Evolutionary conservation across 2,797 vertebrate species (phyloP), one percentile per base, ranked within the genome.

Genomic region (Dermochelys coriacea): DNA sequence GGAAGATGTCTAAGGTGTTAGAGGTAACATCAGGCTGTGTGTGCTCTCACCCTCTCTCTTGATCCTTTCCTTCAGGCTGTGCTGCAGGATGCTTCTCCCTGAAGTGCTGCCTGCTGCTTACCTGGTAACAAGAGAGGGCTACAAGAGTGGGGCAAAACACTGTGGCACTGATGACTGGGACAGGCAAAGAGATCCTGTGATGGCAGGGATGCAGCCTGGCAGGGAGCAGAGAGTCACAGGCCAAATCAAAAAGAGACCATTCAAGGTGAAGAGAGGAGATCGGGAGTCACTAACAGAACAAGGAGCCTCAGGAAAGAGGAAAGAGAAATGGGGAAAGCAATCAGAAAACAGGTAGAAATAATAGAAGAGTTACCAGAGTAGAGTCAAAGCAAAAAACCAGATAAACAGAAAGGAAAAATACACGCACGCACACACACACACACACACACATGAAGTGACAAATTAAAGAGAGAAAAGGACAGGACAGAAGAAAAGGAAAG

Each of bases 221-320:
- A 92, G 92, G 80, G 31, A 27, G 77, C 89, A 89, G 3, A 71
- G 89, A 88, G 52, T 25, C 3, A 51, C 27, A 86, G 23, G 49
- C 11, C 41, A 68, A 88, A 74, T 3, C 49, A 29, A 83, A 80
- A 47, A 79, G 14, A 34, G 6, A 86, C 10, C 23, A 71, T 41
- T 71, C 19, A 25, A 41, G 3, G 57, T 54, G 86, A 61, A 11
- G 52, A 75, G 41, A 87, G 14, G 82, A 34, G 12, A 86, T 85
- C 31, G 15, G 19, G 1, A 25, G 59, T 16, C 12, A 51, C 31
- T 79, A 77, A 68, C 8, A 83, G 37, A 12, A 37, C 16, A 64
- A 29, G 25, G 11, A 41, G n/a, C 0, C 0, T 6, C n/a, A 64
- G 2, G 10, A 41, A 71, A 41, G 54, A 57, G 86, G 59, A 15